Percentiles rank a stretch among this genome's conserved stretches.
Conservation (phyloP, 2,113 vertebrate species). For the Scytalopus superciliaris region DNA sequence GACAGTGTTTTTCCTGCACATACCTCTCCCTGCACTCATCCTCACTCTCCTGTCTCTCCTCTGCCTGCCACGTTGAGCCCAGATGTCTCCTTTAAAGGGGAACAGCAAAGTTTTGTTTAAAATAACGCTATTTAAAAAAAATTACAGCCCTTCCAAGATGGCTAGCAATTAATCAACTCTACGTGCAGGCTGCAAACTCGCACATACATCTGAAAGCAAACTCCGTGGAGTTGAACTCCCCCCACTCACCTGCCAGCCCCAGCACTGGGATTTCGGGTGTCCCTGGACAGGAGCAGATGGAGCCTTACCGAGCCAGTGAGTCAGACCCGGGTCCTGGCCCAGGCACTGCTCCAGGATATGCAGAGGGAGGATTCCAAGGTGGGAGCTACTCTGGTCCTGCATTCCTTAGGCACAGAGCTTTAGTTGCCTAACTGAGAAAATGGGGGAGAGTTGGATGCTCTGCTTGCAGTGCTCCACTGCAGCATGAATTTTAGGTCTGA, state of each 20-base stretch:
- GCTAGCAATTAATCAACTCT: constrained; percentile 53
- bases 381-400: neutral
- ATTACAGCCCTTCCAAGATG: neutral
- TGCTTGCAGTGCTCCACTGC: neutral
- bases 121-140: constrained; percentile 41
- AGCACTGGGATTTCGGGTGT: fast-evolving
- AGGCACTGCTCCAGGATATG: neutral
- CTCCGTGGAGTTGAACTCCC: neutral
- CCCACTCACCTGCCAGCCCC: constrained; percentile 16
- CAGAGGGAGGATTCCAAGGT: neutral
- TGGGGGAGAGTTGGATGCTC: neutral
- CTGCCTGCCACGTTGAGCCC: constrained; percentile 46
- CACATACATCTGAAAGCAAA: neutral
- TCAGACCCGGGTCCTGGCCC: neutral
- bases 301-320: neutral
- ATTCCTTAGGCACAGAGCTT: neutral
- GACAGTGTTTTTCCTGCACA: neutral
- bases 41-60: neutral
- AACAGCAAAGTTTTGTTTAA: constrained; percentile 60
- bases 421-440: neutral
- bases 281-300: neutral
- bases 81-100: constrained; percentile 70
- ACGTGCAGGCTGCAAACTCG: neutral
- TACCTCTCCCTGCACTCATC: neutral
- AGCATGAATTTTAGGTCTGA: neutral